Percentiles rank a stretch among this genome's conserved stretches.
Evolutionary conservation across 2,113 vertebrate genomes (phyloP).

Genomic region (Peromyscus polionotus): DNA sequence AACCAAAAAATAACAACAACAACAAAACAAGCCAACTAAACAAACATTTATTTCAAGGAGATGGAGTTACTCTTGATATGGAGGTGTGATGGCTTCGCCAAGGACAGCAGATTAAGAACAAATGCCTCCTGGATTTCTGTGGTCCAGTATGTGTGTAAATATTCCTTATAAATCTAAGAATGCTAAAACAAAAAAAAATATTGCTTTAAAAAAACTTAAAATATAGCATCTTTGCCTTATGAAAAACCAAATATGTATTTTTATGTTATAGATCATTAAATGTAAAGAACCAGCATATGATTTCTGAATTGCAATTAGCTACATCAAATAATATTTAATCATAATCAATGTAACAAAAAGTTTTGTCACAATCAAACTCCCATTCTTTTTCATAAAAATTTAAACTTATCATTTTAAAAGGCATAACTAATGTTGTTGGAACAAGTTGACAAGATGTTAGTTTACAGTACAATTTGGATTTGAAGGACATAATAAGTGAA

Average conservation of each 20-base stretch:
- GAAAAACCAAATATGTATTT: slow-evolving; percentile 39
- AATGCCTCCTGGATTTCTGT: neutral
- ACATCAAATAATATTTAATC: neutral
- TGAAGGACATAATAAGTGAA: slow-evolving; percentile 6
- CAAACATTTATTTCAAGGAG: neutral
- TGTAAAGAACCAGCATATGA: neutral
- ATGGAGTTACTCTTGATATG: slow-evolving; percentile 39
- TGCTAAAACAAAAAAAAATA: neutral
- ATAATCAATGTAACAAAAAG: slow-evolving; percentile 14
- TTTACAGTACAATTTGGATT: slow-evolving; percentile 27
- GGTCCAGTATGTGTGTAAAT: neutral
- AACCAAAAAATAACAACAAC: no score
- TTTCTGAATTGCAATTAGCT: slow-evolving; percentile 31
- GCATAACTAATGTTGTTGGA: slow-evolving; percentile 21
- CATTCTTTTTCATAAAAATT: neutral
- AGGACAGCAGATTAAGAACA: slow-evolving; percentile 9
- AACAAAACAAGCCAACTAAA: neutral
- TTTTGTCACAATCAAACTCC: slow-evolving; percentile 44
- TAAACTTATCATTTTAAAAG: slow-evolving; percentile 35
- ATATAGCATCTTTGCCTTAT: neutral
- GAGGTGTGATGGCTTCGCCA: neutral
- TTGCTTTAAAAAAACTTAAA: neutral
- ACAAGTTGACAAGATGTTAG: slow-evolving; percentile 35
- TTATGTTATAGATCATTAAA: slow-evolving; percentile 49
- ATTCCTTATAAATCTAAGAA: slow-evolving; percentile 40